Base-by-base conservation (phyloP, 2,113 vertebrate genomes). In the Takifugu bimaculatus region DNA sequence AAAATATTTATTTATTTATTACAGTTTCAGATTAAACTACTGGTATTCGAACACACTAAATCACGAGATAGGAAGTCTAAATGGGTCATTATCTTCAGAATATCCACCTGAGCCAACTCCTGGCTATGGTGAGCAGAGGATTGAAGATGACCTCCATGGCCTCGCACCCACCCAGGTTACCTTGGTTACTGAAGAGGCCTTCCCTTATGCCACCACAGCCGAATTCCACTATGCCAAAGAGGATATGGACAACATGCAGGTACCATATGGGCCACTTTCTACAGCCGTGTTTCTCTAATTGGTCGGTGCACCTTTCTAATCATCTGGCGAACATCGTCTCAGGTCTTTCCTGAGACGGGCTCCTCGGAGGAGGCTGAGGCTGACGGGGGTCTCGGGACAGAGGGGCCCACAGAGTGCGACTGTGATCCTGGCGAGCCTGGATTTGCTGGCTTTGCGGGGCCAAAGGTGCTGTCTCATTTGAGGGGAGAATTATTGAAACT, bases 221-320 rank as follows among this genome's bases (percentile, higher is more conserved):
- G 84, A 91, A 66, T 84, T 89, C 15, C 88, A 89, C 81, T 90
- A 90, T 26, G 91, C 85, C 54, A 87, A 89, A 65, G 83, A 90
- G 68, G 87, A 89, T 78, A 87, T 60, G 3, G 79, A 90, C 64
- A 88, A 75, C 6, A 85, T 87, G 55, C 77, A 85, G 80, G 81
- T 88, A 35, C 12, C 0, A 1, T 5, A 13, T 4, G 57, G 5
- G 26, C 10, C 26, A 15, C 3, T 39, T 39, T 4, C 35, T 39
- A 10, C 7, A 39, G 3, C 35, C 11, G 1, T 39, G 7, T 11
- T 10, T 10, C 7, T 6, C 29, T 5, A 1, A 32, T 32, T 5
- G 7, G 29, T 1, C 3, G 11, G 35, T 2, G 11, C 20, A 1
- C 35, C 1, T 7, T 3, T 11, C 35, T 39, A 6, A 39, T 39